A percentile compares a stretch with the other conserved stretches of the same genome.
phyloP scores from a whole-genome alignment of 1,140 invertebrate species.

The Berghia stephanieae region DNA sequence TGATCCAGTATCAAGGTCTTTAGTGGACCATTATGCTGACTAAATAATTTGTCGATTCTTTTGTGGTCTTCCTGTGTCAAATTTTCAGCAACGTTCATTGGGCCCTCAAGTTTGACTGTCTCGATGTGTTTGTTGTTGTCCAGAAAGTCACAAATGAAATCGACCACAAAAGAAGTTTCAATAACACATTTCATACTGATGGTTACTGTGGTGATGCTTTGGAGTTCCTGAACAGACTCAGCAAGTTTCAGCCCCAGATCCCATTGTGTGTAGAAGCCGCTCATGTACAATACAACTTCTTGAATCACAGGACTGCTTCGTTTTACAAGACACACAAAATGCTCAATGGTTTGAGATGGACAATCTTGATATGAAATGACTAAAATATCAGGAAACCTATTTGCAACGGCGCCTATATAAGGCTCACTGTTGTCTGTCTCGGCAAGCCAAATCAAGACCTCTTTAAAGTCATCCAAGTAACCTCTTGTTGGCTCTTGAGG shows the following conservation, averaged over 20 bases:
- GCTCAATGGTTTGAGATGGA: conserved; percentile 28
- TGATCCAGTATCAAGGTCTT: conserved; percentile 39
- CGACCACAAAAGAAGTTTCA: conserved; percentile 39
- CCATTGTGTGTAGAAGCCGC: conserved; percentile 32
- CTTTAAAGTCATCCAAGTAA: conserved; percentile 28
- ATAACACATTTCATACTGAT: conserved; percentile 38
- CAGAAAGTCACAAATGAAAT: conserved; percentile 40
- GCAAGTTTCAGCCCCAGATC: conserved; percentile 33
- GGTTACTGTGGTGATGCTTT: conserved; percentile 30
- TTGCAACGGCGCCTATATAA: conserved; percentile 19
- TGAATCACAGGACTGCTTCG: neutral
- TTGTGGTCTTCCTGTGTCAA: conserved; percentile 31
- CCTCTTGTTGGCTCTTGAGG: conserved; percentile 8
- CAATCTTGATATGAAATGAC: conserved; percentile 38
- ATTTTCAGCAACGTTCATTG: conserved; percentile 42
- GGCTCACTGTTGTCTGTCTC: conserved; percentile 37
- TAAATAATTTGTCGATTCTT: conserved; percentile 26
- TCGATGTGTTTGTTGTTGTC: conserved; percentile 35
- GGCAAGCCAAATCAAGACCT: conserved; percentile 34
- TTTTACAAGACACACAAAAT: conserved; percentile 33
- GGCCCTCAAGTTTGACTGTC: conserved; percentile 37
- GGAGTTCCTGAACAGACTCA: conserved; percentile 33
- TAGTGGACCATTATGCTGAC: neutral
- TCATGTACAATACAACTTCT: conserved; percentile 50
- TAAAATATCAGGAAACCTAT: conserved; percentile 36